Evolutionary conservation across 2,113 vertebrate species (phyloP).

Genomic region (Aleadryas rufinucha): DNA sequence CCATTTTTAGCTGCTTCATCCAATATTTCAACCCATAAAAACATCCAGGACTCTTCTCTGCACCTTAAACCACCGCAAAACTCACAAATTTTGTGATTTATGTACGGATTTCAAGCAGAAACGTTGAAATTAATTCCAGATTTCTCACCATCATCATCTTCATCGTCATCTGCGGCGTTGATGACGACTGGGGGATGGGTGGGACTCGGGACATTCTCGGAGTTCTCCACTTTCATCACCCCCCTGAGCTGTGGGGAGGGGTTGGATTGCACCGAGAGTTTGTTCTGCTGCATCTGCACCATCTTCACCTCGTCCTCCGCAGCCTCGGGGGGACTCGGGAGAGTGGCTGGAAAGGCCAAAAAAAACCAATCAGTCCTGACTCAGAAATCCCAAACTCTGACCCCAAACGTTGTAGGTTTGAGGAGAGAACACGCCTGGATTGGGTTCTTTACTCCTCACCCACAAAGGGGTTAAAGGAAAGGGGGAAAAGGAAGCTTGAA

Average conservation of each 20-base stretch:
- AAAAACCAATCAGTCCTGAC: neutral
- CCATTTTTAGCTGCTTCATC: neutral
- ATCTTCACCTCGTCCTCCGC: slow-evolving; percentile 77
- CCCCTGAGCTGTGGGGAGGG: slow-evolving; percentile 86
- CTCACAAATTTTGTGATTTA: rapidly evolving
- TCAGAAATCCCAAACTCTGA: neutral
- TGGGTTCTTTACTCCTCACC: rapidly evolving
- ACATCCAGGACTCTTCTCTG: rapidly evolving
- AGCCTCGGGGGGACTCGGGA: slow-evolving; percentile 61
- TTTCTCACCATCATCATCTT: slow-evolving; percentile 88
- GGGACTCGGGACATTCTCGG: slow-evolving; percentile 92
- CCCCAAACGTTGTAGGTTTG: rapidly evolving
- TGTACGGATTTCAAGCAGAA: rapidly evolving
- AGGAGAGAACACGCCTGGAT: rapidly evolving
- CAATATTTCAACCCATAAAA: neutral
- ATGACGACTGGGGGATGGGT: slow-evolving; percentile 96
- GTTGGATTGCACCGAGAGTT: slow-evolving; percentile 73
- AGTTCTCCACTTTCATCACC: slow-evolving; percentile 87
- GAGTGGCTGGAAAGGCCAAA: slow-evolving; percentile 31
- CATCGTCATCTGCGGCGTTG: slow-evolving; percentile 94
- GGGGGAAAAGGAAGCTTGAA: neutral
- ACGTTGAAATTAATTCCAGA: neutral
- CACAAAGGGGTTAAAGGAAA: neutral
- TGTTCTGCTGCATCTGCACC: slow-evolving; percentile 68
- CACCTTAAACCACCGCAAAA: neutral